These are phyloP conservation scores for Pantherophis guttatus DNA, from an alignment of 2,113 vertebrate genomes.

Conservation along the genomic window DNA sequence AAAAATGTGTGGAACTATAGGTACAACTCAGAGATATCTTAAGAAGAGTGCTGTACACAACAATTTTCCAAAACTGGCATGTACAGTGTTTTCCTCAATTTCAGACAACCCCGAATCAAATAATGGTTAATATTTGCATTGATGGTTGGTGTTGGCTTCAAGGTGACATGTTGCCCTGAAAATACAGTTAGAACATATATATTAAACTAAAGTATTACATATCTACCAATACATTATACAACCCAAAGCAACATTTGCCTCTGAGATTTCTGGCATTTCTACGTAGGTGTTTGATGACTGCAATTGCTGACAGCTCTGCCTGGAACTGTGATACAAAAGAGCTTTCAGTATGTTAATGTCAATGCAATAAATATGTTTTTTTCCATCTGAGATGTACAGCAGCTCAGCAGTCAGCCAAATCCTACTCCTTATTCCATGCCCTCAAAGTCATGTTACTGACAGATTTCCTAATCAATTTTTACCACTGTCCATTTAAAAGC, in stretches of 20 bases:
- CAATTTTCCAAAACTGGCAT: neutral
- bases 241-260: neutral
- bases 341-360: neutral
- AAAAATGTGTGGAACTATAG: neutral
- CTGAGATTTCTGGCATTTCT: neutral
- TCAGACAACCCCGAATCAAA: neutral
- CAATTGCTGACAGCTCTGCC: neutral
- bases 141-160: neutral
- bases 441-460: constrained; percentile 54
- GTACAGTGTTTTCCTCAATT: neutral
- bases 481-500: constrained; percentile 49
- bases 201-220: neutral
- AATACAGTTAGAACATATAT: neutral
- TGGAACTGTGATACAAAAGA: neutral
- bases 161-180: neutral
- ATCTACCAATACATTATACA: neutral
- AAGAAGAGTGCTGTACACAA: neutral
- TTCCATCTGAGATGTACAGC: neutral
- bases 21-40: neutral
- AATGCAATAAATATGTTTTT: neutral
- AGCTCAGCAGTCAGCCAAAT: neutral
- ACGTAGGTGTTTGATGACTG: neutral
- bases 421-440: constrained; percentile 37
- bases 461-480: constrained; percentile 58
- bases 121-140: neutral